Evolutionary conservation across 2,797 vertebrate species (phyloP).

Genomic region (Euthynnus affinis): DNA sequence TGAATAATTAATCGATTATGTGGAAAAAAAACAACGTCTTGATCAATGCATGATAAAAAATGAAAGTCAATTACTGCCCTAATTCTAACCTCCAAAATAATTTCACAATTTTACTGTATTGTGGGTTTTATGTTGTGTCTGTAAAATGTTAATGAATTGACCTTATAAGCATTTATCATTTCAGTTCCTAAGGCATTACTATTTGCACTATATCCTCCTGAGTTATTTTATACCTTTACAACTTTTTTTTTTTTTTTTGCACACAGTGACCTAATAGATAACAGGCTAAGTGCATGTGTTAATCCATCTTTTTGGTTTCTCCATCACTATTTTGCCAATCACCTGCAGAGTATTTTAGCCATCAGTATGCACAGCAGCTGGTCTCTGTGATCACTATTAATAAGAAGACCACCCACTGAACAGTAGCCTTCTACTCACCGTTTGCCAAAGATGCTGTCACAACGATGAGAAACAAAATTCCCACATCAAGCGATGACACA

Average conservation of each 20-base stretch:
- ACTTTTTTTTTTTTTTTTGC: background rate
- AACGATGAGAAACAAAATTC: slow-evolving; percentile 80
- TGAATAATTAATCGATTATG: background rate
- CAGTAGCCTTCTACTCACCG: slow-evolving; percentile 63
- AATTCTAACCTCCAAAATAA: background rate
- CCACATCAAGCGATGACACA: slow-evolving; percentile 70
- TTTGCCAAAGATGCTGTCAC: slow-evolving; percentile 75
- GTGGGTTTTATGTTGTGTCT: too few relatives aligned
- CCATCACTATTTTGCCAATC: background rate
- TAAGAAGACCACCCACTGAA: background rate
- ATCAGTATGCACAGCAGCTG: background rate
- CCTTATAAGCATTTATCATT: background rate
- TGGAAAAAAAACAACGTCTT: background rate
- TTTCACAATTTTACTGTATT: background rate
- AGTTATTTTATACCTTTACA: too few relatives aligned
- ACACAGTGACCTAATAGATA: background rate
- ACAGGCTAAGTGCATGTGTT: background rate
- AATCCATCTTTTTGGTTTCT: background rate
- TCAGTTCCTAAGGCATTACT: background rate
- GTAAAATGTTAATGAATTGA: background rate
- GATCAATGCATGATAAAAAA: background rate
- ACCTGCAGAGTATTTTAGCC: background rate
- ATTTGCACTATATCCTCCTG: background rate
- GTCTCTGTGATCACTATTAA: background rate
- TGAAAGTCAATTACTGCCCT: background rate